Conservation (phyloP, 2,113 vertebrate genomes). For the Motacilla tschutschensis region DNA sequence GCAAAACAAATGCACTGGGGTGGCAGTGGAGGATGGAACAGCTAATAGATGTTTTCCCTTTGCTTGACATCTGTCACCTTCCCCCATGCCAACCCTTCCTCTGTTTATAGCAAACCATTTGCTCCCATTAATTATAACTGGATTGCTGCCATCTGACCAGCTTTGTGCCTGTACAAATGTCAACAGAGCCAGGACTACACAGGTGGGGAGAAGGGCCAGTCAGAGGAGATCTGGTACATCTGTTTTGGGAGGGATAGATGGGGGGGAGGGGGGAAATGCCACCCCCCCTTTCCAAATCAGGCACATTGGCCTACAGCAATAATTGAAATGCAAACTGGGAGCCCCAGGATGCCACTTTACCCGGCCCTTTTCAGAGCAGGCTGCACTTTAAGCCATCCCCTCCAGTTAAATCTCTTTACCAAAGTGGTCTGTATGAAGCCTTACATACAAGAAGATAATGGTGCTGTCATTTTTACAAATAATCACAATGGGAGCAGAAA, state of each 20-base stretch:
- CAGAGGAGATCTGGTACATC: background rate
- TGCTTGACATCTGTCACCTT: constrained; percentile 46
- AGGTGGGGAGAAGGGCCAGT: constrained; percentile 1
- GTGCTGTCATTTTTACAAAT: constrained; percentile 50
- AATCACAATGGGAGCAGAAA: constrained; percentile 29
- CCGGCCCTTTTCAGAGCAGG: constrained; percentile 2
- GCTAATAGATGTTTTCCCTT: constrained; percentile 43
- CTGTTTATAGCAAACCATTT: constrained; percentile 53
- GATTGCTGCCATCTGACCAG: constrained; percentile 32
- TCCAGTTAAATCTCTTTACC: constrained; percentile 50
- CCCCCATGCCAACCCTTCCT: constrained; percentile 6
- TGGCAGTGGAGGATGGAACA: background rate
- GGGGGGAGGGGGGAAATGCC: background rate
- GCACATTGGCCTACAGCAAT: background rate
- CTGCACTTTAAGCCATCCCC: constrained; percentile 34
- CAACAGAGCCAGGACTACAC: background rate
- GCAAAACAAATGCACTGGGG: background rate
- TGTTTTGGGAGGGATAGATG: background rate
- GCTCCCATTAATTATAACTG: constrained; percentile 37
- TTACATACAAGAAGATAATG: constrained; percentile 38
- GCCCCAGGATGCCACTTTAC: constrained; percentile 40
- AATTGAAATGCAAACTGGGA: background rate
- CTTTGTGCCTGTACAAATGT: constrained; percentile 3
- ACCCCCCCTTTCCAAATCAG: background rate
- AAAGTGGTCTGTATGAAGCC: constrained; percentile 7